Evolutionary conservation across 2,888 invertebrate species (phyloP), one percentile per base, ranked within the genome.

Genomic region (Drosophila neutralis): DNA sequence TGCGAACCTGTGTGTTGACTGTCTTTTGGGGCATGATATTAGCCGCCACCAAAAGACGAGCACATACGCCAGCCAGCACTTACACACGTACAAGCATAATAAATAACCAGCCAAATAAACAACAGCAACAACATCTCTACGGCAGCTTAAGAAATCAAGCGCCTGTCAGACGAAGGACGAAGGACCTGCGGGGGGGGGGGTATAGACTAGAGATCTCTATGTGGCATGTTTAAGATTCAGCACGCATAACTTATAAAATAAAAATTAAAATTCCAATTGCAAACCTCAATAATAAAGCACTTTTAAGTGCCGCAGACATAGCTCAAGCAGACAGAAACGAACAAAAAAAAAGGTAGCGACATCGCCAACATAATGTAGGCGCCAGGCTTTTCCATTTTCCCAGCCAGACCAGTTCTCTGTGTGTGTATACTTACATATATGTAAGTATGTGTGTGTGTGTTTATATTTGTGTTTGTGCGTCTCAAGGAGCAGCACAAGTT

Each of bases 221-320:
- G 69, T 49, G 61, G 78, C 78, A 68, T 83, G 75, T 74, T 89
- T 87, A 78, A 82, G 85, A 90, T 87, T 88, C 90, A 78, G 62
- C 70, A 69, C 77, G 79, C 87, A 89, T 84, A 80, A 78, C 86
- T 82, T 88, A 88, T 89, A 78, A 89, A 89, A 88, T 89, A 82
- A 75, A 84, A 88, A 88, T 88, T 89, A 87, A 88, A 88, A 88
- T 88, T 88, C 88, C 86, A 83, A 80, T 83, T 78, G 84, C 79
- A 87, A 83, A 79, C 86, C 81, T 68, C 81, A 78, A 86, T 83
- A 85, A 80, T 83, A 88, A 88, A 89, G 86, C 87, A 87, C 82
- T 84, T 84, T 88, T 75, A 80, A 87, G 81, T 82, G 81, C 84
- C 71, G 63, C 48, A 65, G 52, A 63, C 70, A 54, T 51, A 35